Conservation (phyloP, 2,797 vertebrate species). For the Rhinatrema bivittatum region DNA sequence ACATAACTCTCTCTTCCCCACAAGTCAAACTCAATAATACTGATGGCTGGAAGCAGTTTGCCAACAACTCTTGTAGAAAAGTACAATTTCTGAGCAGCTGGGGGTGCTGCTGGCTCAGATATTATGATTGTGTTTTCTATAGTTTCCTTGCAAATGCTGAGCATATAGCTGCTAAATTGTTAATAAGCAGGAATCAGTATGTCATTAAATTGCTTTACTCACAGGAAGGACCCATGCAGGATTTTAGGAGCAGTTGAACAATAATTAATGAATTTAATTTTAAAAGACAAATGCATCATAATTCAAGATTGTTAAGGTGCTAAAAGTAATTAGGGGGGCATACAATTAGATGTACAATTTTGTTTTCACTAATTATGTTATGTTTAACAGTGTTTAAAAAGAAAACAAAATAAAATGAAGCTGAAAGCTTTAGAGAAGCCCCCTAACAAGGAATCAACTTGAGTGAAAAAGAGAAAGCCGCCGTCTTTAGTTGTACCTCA, state of each 20-base stretch:
- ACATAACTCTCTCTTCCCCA: too few relatives aligned
- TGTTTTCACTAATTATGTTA: too few relatives aligned
- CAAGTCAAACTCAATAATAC: too few relatives aligned
- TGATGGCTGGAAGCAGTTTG: too few relatives aligned
- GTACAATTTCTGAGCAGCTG: not conserved
- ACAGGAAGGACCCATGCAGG: slow-evolving; percentile 13
- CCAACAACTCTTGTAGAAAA: too few relatives aligned
- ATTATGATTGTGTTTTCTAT: slow-evolving; percentile 3
- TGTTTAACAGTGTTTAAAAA: too few relatives aligned
- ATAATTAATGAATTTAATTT: slow-evolving; percentile 41
- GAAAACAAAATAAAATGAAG: too few relatives aligned
- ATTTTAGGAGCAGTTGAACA: slow-evolving; percentile 24
- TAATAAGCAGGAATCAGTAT: slow-evolving; percentile 36
- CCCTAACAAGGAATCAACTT: too few relatives aligned
- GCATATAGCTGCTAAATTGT: slow-evolving; percentile 32
- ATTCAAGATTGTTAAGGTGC: slow-evolving; percentile 15
- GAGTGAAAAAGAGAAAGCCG: too few relatives aligned
- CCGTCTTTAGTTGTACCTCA: too few relatives aligned
- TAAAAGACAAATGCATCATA: slow-evolving; percentile 16
- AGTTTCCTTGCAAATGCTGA: slow-evolving; percentile 34
- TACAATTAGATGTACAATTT: too few relatives aligned
- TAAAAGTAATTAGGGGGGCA: slow-evolving; percentile 33
- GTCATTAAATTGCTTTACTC: slow-evolving; percentile 36
- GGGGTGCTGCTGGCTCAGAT: slow-evolving; percentile 17
- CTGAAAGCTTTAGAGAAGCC: too few relatives aligned